A percentile compares a stretch with the other conserved stretches of the same genome.
phyloP scores from a whole-genome alignment of 2,797 vertebrate species.

The Diglossa cyanea region DNA sequence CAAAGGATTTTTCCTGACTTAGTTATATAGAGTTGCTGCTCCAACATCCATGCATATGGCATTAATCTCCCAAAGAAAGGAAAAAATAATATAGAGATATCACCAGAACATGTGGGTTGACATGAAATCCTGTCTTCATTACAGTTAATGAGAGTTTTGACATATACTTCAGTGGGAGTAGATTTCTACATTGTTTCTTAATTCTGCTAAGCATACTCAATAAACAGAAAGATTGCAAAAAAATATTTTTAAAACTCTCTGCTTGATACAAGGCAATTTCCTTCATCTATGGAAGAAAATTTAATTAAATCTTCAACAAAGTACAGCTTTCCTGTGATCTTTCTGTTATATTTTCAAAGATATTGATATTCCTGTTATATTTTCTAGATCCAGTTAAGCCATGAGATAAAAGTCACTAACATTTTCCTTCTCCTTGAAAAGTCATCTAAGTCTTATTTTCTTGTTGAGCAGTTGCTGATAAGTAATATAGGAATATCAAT shows the following conservation, averaged over 20 bases:
- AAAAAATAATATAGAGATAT: neutral
- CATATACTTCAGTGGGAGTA: neutral
- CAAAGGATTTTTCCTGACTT: neutral
- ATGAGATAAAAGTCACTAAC: neutral
- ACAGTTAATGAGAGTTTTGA: neutral
- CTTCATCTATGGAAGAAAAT: neutral
- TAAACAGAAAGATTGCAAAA: neutral
- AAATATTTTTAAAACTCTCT: neutral
- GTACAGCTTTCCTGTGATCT: neutral
- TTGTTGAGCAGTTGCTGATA: neutral
- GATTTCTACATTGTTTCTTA: neutral
- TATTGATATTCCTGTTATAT: neutral
- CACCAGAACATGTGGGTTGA: rapidly evolving
- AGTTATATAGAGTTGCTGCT: neutral
- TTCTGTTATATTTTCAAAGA: neutral
- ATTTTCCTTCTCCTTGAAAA: neutral
- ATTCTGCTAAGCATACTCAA: neutral
- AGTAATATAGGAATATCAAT: neutral
- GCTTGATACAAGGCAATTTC: neutral
- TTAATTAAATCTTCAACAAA: neutral
- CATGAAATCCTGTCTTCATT: neutral
- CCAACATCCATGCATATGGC: neutral
- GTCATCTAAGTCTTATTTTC: neutral
- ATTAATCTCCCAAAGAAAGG: neutral
- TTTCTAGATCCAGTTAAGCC: neutral